Evolutionary conservation across 2,888 invertebrate species (phyloP).

Genomic region (Bedellia somnulentella): DNA sequence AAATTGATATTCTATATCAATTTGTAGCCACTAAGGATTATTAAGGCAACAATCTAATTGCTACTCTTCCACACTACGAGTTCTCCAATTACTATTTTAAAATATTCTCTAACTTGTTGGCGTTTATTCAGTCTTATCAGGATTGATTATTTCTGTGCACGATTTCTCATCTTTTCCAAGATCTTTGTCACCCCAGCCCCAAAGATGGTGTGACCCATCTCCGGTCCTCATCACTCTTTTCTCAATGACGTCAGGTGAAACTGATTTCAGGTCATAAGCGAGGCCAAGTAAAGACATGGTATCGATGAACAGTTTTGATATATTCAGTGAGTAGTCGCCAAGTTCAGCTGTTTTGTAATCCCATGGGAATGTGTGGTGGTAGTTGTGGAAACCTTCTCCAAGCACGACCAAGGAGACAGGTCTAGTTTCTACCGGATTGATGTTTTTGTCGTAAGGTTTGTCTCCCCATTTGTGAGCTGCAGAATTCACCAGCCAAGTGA

Average conservation of each 20-base stretch:
- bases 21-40: too few species aligned
- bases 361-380: slow-evolving; percentile 84
- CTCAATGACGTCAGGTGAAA: slow-evolving; percentile 67
- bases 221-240: slow-evolving; percentile 74
- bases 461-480: slow-evolving; percentile 80
- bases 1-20: too few species aligned
- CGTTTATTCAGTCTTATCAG: slow-evolving; percentile 21
- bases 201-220: slow-evolving; percentile 70
- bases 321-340: slow-evolving; percentile 69
- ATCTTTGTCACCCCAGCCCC: slow-evolving; percentile 75
- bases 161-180: slow-evolving; percentile 19
- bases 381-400: slow-evolving; percentile 87
- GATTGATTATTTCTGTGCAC: slow-evolving; percentile 18
- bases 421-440: slow-evolving; percentile 72
- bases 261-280: slow-evolving; percentile 86
- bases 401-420: slow-evolving; percentile 66
- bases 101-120: too few species aligned
- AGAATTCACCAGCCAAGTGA: slow-evolving; percentile 89
- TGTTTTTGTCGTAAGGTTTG: slow-evolving; percentile 72
- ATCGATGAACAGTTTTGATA: slow-evolving; percentile 77
- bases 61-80: too few species aligned
- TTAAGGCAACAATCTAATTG: too few species aligned
- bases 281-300: slow-evolving; percentile 79
- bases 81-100: too few species aligned
- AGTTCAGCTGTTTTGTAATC: slow-evolving; percentile 83